Conservation (phyloP, 2,797 vertebrate species). For the Luscinia megarhynchos region DNA sequence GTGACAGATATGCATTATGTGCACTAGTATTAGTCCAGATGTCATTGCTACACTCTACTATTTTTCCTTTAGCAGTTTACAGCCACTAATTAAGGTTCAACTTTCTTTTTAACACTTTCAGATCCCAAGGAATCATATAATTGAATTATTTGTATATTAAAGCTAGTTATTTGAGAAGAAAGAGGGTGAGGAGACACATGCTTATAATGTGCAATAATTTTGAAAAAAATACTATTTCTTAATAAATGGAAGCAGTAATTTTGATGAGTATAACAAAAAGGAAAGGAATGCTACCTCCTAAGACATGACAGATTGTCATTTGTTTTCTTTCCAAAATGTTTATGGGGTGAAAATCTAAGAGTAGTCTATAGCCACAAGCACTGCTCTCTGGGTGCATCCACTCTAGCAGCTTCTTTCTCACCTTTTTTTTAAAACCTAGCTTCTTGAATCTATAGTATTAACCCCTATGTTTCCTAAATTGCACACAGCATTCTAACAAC, state of each 20-base stretch:
- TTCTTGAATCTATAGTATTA: slow-evolving; percentile 44
- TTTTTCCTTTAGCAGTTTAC: slow-evolving; percentile 57
- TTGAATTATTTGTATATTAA: slow-evolving; percentile 44
- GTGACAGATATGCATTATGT: slow-evolving; percentile 69
- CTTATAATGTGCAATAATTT: neutral
- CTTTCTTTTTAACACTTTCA: slow-evolving; percentile 60
- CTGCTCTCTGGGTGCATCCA: neutral
- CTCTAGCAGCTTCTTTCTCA: neutral
- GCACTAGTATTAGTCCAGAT: slow-evolving; percentile 39
- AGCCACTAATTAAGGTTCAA: slow-evolving; percentile 65
- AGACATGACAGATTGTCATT: slow-evolving; percentile 36
- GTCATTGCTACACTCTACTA: slow-evolving; percentile 43
- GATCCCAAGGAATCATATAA: slow-evolving; percentile 5
- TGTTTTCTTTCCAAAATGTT: slow-evolving; percentile 47
- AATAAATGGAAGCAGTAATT: slow-evolving; percentile 42
- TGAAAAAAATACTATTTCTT: slow-evolving; percentile 25
- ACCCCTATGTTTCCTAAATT: slow-evolving; percentile 36
- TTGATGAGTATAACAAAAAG: slow-evolving; percentile 1
- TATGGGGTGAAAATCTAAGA: slow-evolving; percentile 23
- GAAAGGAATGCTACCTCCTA: neutral
- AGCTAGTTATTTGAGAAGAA: slow-evolving; percentile 49
- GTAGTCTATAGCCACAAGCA: slow-evolving; percentile 49
- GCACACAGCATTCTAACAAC: slow-evolving; percentile 10
- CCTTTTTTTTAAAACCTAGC: neutral
- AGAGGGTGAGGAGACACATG: neutral